Conservation (phyloP, 2,797 vertebrate genomes). For the Peromyscus melanophrys region DNA sequence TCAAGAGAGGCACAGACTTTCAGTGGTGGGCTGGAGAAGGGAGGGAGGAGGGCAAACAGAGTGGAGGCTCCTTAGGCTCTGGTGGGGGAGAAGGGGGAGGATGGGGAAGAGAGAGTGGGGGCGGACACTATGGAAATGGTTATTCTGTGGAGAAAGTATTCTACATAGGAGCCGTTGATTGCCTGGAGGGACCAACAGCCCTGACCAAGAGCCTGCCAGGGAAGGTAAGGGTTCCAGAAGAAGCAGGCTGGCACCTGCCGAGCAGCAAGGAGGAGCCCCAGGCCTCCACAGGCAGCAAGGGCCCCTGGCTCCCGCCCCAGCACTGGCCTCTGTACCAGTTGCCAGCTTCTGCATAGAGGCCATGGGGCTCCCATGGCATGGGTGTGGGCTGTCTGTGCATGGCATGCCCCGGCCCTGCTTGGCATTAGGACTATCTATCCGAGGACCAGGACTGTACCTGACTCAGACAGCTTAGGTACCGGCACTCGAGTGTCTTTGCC, state of each 20-base stretch:
- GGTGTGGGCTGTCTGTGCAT: no score
- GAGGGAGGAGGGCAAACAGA: not conserved
- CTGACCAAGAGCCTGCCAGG: slow-evolving; percentile 69
- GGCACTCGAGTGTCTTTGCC: not conserved
- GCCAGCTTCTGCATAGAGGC: not conserved
- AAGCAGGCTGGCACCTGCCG: slow-evolving; percentile 68
- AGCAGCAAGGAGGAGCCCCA: not conserved
- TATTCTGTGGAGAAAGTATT: slow-evolving; percentile 61
- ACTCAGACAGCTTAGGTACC: not conserved
- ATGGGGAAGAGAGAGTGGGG: not conserved
- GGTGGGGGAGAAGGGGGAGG: not conserved
- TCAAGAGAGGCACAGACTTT: not conserved
- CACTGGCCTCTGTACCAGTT: not conserved
- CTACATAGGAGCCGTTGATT: slow-evolving; percentile 46
- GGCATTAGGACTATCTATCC: not conserved
- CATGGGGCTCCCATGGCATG: not conserved
- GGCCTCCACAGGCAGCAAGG: not conserved
- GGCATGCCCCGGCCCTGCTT: not conserved
- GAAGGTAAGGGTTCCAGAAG: slow-evolving; percentile 50
- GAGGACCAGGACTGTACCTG: not conserved
- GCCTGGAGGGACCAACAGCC: slow-evolving; percentile 71
- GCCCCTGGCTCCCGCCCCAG: not conserved
- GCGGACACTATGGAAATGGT: slow-evolving; percentile 47
- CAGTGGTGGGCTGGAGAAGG: not conserved
- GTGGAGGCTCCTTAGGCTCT: not conserved